Conservation (phyloP, 2,797 vertebrate species). For the Epinephelus coioides region DNA sequence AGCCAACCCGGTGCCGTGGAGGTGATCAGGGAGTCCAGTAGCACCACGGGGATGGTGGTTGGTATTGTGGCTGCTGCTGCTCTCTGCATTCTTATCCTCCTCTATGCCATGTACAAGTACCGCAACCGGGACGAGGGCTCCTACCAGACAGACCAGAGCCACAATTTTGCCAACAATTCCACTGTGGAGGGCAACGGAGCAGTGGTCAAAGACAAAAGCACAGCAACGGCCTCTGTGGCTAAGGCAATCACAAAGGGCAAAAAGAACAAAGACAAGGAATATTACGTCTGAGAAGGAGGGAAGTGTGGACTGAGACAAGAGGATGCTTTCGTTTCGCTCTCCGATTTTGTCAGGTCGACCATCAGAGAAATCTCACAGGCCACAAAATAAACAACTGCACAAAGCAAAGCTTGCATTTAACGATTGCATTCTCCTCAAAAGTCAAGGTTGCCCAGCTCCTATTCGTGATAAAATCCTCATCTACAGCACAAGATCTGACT, state of each 20-base stretch:
- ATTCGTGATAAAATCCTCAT: slow-evolving; percentile 56
- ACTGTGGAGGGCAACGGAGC: slow-evolving; percentile 91
- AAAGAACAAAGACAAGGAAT: slow-evolving; percentile 99
- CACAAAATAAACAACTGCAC: slow-evolving; percentile 49
- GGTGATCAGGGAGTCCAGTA: slow-evolving; percentile 96
- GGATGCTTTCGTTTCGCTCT: slow-evolving; percentile 62
- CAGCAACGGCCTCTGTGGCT: slow-evolving; percentile 83
- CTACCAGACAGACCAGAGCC: slow-evolving; percentile 94
- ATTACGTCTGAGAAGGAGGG: slow-evolving; percentile 90
- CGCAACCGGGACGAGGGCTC: slow-evolving; percentile 96
- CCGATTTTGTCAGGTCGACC: slow-evolving; percentile 59
- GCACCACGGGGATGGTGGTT: slow-evolving; percentile 98
- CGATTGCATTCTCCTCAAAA: slow-evolving; percentile 58
- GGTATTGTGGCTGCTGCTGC: slow-evolving; percentile 96
- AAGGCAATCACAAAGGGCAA: slow-evolving; percentile 93
- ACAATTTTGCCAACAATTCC: slow-evolving; percentile 92
- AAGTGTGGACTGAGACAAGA: slow-evolving; percentile 61
- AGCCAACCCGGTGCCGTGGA: slow-evolving; percentile 93
- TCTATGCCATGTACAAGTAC: slow-evolving; percentile 99
- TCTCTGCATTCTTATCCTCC: slow-evolving; percentile 97
- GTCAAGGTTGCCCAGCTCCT: slow-evolving; percentile 68
- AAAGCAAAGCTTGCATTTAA: slow-evolving; percentile 62
- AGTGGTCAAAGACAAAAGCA: slow-evolving; percentile 93
- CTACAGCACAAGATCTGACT: slow-evolving; percentile 61
- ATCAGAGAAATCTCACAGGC: slow-evolving; percentile 65